Evolutionary conservation across 2,888 invertebrate species (phyloP).

Genomic region (Orgyia antiqua): DNA sequence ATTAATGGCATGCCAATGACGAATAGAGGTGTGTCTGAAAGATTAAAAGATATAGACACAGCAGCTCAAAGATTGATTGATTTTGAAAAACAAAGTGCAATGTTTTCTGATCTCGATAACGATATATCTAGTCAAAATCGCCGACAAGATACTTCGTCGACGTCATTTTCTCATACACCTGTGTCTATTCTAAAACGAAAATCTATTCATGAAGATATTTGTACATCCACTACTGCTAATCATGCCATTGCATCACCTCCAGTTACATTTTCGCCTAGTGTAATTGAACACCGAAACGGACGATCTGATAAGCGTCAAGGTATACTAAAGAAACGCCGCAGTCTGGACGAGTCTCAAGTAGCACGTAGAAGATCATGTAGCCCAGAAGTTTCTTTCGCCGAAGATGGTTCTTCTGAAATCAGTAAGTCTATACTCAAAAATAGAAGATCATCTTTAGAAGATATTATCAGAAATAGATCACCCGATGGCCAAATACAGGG

Average conservation of each 20-base stretch:
- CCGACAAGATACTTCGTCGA: constrained; percentile 59
- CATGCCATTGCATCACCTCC: constrained; percentile 81
- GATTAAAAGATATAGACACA: constrained; percentile 71
- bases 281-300: constrained; percentile 81
- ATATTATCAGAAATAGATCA: constrained; percentile 80
- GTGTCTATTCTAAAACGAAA: constrained; percentile 86
- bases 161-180: constrained; percentile 63
- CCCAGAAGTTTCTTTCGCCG: constrained; percentile 81
- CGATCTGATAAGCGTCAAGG: constrained; percentile 81
- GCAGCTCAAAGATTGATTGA: constrained; percentile 75
- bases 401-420: constrained; percentile 75
- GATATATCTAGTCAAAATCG: constrained; percentile 74
- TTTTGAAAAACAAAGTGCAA: constrained; percentile 76
- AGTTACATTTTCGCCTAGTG: constrained; percentile 88
- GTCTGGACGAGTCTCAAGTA: constrained; percentile 88
- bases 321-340: constrained; percentile 89
- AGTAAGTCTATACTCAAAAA: constrained; percentile 83
- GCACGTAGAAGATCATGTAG: constrained; percentile 83
- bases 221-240: constrained; percentile 66
- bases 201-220: constrained; percentile 74
- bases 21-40: constrained; percentile 65
- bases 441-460: constrained; percentile 84
- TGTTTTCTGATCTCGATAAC: constrained; percentile 76
- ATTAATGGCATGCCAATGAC: constrained; percentile 44
- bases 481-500: constrained; percentile 82